Conservation (phyloP, 2,888 invertebrate species). For the Amaurobius ferox region DNA sequence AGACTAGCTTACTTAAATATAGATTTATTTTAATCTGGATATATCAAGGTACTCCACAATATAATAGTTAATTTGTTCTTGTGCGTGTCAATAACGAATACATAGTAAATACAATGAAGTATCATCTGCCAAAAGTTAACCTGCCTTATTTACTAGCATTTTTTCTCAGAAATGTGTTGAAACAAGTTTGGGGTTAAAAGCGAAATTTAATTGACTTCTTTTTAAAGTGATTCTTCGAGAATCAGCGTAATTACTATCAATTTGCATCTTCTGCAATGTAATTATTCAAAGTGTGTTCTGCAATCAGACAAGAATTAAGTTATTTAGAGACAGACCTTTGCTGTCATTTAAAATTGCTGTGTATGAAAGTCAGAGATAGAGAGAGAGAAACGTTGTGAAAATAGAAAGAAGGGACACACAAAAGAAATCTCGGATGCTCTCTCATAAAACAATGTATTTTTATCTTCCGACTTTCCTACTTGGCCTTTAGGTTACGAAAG, state of each 20-base stretch:
- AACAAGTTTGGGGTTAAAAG: neutral
- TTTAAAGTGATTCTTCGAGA: conserved; percentile 11
- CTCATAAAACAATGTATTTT: conserved; percentile 37
- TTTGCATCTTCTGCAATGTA: conserved; percentile 14
- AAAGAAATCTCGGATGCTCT: neutral
- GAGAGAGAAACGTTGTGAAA: neutral
- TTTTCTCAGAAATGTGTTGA: neutral
- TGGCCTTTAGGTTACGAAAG: neutral
- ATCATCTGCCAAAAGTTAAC: no score
- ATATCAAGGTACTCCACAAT: no score
- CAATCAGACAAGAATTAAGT: conserved; percentile 17
- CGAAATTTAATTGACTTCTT: neutral
- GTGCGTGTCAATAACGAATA: no score
- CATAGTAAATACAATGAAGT: no score
- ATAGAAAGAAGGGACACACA: neutral
- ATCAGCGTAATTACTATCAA: conserved; percentile 16
- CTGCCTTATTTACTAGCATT: no score
- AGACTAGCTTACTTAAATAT: no score
- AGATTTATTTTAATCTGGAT: no score
- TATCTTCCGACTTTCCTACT: neutral
- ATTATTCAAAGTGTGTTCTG: neutral
- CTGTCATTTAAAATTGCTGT: neutral
- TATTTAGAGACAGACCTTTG: conserved; percentile 30
- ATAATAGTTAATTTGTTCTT: no score
- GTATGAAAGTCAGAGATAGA: neutral